These are phyloP conservation scores for Passerina amoena DNA, from an alignment of 2,113 vertebrate species.

Conservation along the genomic window DNA sequence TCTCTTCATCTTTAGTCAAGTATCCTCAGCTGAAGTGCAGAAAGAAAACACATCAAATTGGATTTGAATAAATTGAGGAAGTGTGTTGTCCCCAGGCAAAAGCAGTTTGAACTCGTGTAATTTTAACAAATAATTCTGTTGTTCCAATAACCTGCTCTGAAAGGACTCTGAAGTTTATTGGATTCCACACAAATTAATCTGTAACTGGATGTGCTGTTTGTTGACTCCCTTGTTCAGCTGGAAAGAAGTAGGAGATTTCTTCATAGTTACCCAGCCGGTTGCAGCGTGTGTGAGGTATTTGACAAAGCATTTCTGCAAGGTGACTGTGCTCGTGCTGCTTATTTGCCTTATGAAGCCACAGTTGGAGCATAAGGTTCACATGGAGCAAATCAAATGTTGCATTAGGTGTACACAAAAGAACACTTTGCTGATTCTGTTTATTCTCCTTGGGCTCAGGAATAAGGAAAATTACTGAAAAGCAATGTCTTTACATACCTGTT, in stretches of 20 bases:
- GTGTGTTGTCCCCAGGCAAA: not conserved
- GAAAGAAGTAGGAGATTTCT: not conserved
- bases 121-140: not conserved
- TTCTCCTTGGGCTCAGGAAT: not conserved
- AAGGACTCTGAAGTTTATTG: not conserved
- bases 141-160: not conserved
- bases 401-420: not conserved
- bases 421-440: not conserved
- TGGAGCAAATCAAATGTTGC: not conserved
- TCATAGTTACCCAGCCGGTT: not conserved
- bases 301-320: not conserved
- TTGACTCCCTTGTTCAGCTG: not conserved
- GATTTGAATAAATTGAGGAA: not conserved
- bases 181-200: not conserved
- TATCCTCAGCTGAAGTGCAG: not conserved
- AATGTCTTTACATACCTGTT: not conserved
- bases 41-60: not conserved
- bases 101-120: not conserved
- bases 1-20: not conserved
- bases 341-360: not conserved
- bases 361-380: not conserved
- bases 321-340: not conserved
- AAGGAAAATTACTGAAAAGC: not conserved
- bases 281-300: accelerated
- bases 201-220: not conserved